These are phyloP conservation scores for Brachionus rotundiformis DNA, from an alignment of 1,140 invertebrate species.

Conservation along the genomic window DNA sequence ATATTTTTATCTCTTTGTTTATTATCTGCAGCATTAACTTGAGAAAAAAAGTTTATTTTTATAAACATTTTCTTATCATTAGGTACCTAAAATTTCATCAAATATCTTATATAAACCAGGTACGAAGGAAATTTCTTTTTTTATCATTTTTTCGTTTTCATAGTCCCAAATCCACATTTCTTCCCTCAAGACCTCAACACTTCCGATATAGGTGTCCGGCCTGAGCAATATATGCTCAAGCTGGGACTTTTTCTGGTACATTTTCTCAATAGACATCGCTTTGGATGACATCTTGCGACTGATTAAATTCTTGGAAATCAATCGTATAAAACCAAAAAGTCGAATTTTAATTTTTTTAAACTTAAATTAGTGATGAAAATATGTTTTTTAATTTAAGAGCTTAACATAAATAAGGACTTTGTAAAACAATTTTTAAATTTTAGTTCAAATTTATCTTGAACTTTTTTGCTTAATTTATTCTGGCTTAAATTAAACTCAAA, in stretches of 20 bases:
- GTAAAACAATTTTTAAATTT: slow-evolving; percentile 8
- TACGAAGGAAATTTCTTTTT: slow-evolving; percentile 86
- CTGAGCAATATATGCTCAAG: slow-evolving; percentile 96
- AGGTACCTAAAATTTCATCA: slow-evolving; percentile 81
- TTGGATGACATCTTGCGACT: slow-evolving; percentile 16
- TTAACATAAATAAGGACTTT: neutral
- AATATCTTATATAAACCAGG: slow-evolving; percentile 99
- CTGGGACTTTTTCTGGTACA: slow-evolving; percentile 98
- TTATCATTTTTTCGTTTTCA: slow-evolving; percentile 74
- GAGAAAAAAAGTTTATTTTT: neutral
- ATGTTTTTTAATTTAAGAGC: neutral
- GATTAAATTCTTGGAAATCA: neutral
- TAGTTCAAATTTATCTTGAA: slow-evolving; percentile 3
- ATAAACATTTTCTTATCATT: neutral
- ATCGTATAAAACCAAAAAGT: neutral
- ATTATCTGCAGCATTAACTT: slow-evolving; percentile 97
- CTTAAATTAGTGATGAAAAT: neutral
- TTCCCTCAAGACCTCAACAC: slow-evolving; percentile 76
- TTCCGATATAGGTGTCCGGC: slow-evolving; percentile 97
- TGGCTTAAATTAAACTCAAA: too few relatives aligned
- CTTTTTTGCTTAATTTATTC: too few relatives aligned
- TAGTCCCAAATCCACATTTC: slow-evolving; percentile 92
- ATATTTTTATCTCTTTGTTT: slow-evolving; percentile 93
- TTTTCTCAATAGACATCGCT: slow-evolving; percentile 78
- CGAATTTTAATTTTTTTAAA: neutral